Evolutionary conservation across 2,797 vertebrate genomes (phyloP).

Genomic region (Scarus forsteni): DNA sequence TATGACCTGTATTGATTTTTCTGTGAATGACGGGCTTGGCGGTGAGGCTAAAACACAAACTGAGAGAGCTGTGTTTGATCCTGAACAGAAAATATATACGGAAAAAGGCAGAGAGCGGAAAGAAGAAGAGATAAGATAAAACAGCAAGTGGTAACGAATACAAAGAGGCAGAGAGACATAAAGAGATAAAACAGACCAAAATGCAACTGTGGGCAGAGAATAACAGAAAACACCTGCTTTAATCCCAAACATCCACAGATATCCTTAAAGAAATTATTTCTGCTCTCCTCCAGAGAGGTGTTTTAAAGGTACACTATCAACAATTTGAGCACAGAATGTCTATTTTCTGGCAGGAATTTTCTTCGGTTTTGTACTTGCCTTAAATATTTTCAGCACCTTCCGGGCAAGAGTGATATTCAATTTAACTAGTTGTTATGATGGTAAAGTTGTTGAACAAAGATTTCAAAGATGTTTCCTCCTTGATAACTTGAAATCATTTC

Average conservation of each 20-base stretch:
- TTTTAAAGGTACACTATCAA: no score
- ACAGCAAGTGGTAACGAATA: not conserved
- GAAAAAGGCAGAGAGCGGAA: not conserved
- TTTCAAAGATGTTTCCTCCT: no score
- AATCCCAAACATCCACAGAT: not conserved
- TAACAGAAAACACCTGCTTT: slow-evolving; percentile 1
- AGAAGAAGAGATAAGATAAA: slow-evolving; percentile 1
- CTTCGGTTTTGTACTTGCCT: no score
- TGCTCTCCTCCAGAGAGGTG: no score
- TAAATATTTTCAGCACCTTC: no score
- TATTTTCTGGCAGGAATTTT: no score
- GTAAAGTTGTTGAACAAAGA: no score
- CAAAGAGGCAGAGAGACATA: not conserved
- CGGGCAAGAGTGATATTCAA: no score
- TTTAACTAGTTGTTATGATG: no score
- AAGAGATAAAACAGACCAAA: not conserved
- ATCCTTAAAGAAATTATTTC: not conserved
- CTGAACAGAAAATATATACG: not conserved
- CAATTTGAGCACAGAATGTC: no score
- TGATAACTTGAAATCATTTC: no score
- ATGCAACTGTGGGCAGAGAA: not conserved
- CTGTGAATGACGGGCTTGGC: not conserved
- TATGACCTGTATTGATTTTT: slow-evolving; percentile 24
- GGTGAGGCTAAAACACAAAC: not conserved
- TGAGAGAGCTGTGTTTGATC: not conserved